Percentiles rank a stretch among this genome's conserved stretches.
Conservation (phyloP, 1,140 invertebrate genomes). For the Trichoplusia ni region DNA sequence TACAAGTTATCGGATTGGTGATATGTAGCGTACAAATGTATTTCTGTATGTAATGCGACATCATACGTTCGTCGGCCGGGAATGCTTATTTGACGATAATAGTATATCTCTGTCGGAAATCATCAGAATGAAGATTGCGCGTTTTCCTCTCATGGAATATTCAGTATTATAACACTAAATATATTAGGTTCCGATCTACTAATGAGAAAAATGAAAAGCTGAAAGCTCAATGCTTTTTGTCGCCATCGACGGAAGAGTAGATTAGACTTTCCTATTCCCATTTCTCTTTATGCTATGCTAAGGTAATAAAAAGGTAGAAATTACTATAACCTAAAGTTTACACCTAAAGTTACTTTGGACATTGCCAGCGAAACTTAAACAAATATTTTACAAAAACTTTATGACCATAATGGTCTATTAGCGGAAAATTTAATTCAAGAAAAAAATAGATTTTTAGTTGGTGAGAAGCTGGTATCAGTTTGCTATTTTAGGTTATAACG, state of each 20-base stretch:
- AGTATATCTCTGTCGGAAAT: slow-evolving; percentile 1
- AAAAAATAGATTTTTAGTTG: no score
- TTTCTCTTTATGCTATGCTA: background rate
- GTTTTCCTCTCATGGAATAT: background rate
- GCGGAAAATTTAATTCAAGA: no score
- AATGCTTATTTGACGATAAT: background rate
- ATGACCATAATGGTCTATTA: no score
- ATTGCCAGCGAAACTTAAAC: no score
- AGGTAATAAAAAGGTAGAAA: no score
- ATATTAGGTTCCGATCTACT: background rate
- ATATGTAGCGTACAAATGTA: background rate
- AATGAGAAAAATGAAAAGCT: background rate
- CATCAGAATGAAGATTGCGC: background rate
- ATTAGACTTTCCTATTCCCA: background rate
- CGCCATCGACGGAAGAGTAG: slow-evolving; percentile 7
- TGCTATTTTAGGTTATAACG: no score
- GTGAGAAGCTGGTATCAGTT: no score
- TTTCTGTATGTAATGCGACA: background rate
- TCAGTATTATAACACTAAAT: slow-evolving; percentile 3
- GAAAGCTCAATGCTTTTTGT: background rate
- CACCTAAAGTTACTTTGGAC: no score
- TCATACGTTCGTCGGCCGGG: background rate
- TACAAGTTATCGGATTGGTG: background rate
- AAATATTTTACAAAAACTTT: no score
- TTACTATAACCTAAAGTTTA: no score